Conservation (phyloP, 2,113 vertebrate species). For the Paralichthys olivaceus region DNA sequence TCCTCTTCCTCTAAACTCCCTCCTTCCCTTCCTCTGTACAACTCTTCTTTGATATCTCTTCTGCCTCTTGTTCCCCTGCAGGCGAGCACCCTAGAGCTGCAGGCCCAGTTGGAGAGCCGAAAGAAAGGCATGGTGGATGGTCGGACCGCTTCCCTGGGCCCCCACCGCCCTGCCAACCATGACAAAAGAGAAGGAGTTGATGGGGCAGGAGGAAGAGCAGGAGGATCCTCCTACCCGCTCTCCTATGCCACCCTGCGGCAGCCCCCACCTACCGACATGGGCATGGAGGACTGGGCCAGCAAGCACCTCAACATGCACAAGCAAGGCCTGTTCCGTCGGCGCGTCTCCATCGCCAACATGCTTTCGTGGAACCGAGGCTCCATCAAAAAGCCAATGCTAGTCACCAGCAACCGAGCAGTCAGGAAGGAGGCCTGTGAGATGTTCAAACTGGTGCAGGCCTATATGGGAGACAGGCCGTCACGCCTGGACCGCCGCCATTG, state of each 20-base stretch:
- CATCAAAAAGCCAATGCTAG: conserved; percentile 93
- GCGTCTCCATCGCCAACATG: conserved; percentile 93
- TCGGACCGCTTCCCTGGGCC: conserved; percentile 70
- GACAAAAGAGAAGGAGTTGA: conserved; percentile 65
- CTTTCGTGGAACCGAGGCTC: conserved; percentile 91
- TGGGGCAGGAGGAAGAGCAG: conserved; percentile 46
- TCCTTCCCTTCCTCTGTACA: conserved; percentile 7
- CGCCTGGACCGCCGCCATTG: conserved; percentile 88
- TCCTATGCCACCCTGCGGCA: conserved; percentile 85
- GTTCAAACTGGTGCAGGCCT: conserved; percentile 93
- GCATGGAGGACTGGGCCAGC: conserved; percentile 93
- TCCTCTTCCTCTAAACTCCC: no score
- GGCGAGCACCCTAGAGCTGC: conserved; percentile 79
- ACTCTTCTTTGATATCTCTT: conserved; percentile 21
- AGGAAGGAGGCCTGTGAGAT: conserved; percentile 92
- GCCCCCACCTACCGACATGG: conserved; percentile 85
- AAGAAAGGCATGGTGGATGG: conserved; percentile 75
- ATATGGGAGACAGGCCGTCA: conserved; percentile 91
- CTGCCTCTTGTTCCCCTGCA: conserved; percentile 58
- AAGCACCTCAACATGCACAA: conserved; percentile 95
- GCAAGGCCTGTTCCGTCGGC: conserved; percentile 90
- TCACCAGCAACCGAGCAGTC: conserved; percentile 88
- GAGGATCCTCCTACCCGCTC: conserved; percentile 76
- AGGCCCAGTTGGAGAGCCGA: conserved; percentile 79
- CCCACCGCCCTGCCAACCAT: conserved; percentile 63